phyloP scores from a whole-genome alignment of 2,888 invertebrate genomes.

The Creontiades dilutus region DNA sequence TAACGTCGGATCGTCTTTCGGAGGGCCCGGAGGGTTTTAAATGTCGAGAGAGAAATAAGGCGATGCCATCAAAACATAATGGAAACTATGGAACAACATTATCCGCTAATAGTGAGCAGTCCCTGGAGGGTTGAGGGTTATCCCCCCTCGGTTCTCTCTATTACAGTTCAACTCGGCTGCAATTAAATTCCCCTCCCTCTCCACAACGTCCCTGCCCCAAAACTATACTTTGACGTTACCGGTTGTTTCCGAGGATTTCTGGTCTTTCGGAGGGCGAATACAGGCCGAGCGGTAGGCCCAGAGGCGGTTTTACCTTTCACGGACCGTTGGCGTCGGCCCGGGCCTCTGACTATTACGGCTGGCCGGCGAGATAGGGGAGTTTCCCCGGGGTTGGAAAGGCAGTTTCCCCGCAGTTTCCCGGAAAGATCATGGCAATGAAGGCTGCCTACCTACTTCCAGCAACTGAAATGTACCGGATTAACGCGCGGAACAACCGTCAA shows the following conservation, averaged over 20 bases:
- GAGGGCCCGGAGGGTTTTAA: background rate
- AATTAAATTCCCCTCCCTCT: background rate
- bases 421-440: background rate
- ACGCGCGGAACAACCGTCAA: too few relatives aligned
- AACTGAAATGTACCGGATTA: too few relatives aligned
- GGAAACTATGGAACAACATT: constrained; percentile 38
- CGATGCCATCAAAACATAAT: constrained; percentile 43
- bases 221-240: background rate
- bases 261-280: background rate
- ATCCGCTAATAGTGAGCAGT: background rate
- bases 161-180: constrained; percentile 9
- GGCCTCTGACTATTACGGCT: background rate
- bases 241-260: background rate
- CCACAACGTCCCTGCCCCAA: background rate
- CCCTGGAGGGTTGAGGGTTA: background rate
- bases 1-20: background rate
- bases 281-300: background rate
- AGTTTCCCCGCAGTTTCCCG: background rate
- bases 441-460: background rate
- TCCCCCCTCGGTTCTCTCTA: background rate
- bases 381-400: background rate
- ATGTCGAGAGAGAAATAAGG: background rate
- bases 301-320: background rate
- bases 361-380: background rate
- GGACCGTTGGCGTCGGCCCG: background rate